Conservation (phyloP, 2,113 vertebrate species). For the Rhinopomastus cyanomelas region DNA sequence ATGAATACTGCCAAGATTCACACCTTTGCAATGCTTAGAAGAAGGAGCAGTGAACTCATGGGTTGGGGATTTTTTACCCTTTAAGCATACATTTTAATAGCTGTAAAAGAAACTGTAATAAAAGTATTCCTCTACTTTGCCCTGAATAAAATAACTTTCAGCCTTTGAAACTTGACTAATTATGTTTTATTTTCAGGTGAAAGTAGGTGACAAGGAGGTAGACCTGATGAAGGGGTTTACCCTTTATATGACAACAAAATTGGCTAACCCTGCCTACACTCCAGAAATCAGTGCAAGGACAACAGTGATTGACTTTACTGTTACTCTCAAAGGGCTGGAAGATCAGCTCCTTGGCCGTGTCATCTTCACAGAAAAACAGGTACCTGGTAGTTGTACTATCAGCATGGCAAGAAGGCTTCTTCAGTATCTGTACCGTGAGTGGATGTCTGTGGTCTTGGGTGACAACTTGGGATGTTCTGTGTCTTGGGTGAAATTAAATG, state of each 20-base stretch:
- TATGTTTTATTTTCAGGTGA: constrained; percentile 74
- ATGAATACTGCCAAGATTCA: neutral
- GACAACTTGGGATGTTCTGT: neutral
- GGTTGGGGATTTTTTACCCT: accelerated
- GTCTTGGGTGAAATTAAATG: neutral
- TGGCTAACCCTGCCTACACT: constrained; percentile 84
- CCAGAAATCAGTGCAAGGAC: constrained; percentile 85
- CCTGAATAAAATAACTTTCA: neutral
- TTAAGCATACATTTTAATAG: neutral
- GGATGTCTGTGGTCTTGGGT: neutral
- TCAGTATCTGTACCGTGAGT: neutral
- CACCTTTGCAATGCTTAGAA: neutral
- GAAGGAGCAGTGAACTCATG: neutral
- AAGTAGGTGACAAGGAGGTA: constrained; percentile 85
- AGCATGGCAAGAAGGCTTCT: neutral
- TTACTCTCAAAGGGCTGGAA: constrained; percentile 83
- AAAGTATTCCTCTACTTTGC: neutral
- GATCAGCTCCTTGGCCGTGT: constrained; percentile 86
- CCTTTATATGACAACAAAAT: constrained; percentile 85
- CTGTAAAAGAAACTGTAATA: neutral
- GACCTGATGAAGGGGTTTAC: constrained; percentile 80
- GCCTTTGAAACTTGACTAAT: neutral
- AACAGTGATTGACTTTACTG: constrained; percentile 84
- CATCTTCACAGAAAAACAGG: constrained; percentile 85
- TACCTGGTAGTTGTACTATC: neutral